phyloP scores from a whole-genome alignment of 23 tunicate species.

The Botrylloides violaceus region DNA sequence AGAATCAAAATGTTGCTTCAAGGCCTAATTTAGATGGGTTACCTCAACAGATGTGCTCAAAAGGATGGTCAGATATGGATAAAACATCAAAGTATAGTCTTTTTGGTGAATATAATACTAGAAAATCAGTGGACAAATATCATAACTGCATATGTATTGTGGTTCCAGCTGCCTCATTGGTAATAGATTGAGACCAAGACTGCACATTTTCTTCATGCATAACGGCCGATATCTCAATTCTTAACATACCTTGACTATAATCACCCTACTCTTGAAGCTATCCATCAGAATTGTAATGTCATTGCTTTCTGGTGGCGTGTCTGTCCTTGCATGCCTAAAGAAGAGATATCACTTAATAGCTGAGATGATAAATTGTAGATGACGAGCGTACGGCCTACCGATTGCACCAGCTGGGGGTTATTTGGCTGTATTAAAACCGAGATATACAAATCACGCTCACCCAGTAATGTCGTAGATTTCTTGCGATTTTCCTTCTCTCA shows the following conservation, averaged over 20 bases:
- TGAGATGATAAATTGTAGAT: no score
- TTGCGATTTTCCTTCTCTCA: slow-evolving; percentile 74
- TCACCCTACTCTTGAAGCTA: slow-evolving; percentile 82
- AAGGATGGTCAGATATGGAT: no score
- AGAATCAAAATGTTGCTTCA: background rate
- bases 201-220: no score
- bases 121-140: no score
- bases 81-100: no score
- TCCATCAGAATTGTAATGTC: slow-evolving; percentile 75
- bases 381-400: no score
- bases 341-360: background rate
- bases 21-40: background rate
- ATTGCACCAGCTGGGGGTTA: no score
- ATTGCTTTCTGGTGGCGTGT: slow-evolving; percentile 19
- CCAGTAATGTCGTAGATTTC: slow-evolving; percentile 75
- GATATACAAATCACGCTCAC: slow-evolving; percentile 20
- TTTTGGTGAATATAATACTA: no score
- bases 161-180: no score
- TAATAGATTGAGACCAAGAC: no score
- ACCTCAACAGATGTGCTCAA: background rate
- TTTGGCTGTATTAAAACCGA: no score
- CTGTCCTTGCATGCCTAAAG: slow-evolving; percentile 56
- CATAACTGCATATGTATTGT: no score
- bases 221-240: background rate
- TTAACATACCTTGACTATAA: slow-evolving; percentile 53